Evolutionary conservation across 2,888 invertebrate species (phyloP).

Genomic region (Seladonia tumulorum): DNA sequence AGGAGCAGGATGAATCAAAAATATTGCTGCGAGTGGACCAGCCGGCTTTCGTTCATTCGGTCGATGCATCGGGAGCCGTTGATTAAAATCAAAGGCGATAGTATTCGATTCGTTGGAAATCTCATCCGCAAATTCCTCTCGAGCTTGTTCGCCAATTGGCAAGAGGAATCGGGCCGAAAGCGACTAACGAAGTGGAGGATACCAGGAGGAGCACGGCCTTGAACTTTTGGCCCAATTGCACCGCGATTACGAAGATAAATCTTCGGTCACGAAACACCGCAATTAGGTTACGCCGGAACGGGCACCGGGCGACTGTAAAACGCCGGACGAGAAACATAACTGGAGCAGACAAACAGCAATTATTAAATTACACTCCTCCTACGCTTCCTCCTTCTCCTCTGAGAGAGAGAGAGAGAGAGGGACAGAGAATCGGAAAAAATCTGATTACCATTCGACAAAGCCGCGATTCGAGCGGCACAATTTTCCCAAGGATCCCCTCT

Average conservation of each 20-base stretch:
- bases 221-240: conserved; percentile 54
- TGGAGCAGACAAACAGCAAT: conserved; percentile 9
- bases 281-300: conserved; percentile 8
- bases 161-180: conserved; percentile 30
- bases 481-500: neutral
- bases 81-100: conserved; percentile 13
- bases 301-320: neutral
- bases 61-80: neutral
- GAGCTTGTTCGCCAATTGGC: conserved; percentile 49
- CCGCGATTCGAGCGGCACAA: neutral
- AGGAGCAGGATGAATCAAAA: neutral
- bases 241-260: conserved; percentile 32
- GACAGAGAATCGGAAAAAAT: neutral
- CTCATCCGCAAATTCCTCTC: conserved; percentile 43
- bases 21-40: neutral
- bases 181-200: conserved; percentile 44
- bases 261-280: conserved; percentile 17
- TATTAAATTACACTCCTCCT: conserved; percentile 3
- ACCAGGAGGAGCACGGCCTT: conserved; percentile 32
- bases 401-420: neutral
- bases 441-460: conserved; percentile 7
- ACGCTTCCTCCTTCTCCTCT: neutral
- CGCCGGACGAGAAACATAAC: neutral
- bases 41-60: neutral
- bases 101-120: conserved; percentile 34